Conservation (phyloP, 1,140 invertebrate species). For the Diprion similis region DNA sequence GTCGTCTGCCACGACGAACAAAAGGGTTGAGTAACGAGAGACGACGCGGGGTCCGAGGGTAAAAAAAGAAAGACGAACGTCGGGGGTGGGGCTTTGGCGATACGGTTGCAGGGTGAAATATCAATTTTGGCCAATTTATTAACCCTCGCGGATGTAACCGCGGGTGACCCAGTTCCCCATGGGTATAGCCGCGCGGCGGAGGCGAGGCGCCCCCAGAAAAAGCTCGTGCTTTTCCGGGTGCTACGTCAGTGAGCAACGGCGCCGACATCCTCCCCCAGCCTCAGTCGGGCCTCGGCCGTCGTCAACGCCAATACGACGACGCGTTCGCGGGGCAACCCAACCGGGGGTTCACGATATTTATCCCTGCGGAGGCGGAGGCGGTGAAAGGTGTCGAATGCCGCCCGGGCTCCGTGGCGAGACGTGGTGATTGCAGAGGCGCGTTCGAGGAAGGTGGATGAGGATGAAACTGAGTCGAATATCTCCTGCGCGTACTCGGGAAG, state of each 20-base stretch:
- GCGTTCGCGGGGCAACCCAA: constrained; percentile 28
- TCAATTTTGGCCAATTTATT: constrained; percentile 14
- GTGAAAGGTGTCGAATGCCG: constrained; percentile 29
- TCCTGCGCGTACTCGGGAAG: not conserved
- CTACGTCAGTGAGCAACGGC: constrained; percentile 56
- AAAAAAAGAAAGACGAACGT: no score
- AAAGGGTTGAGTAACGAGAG: no score
- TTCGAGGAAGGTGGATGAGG: no score
- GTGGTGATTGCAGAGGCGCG: not conserved
- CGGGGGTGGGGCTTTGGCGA: not conserved
- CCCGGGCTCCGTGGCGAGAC: constrained; percentile 21
- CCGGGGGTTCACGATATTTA: no score
- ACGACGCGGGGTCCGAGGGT: no score
- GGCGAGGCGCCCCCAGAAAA: constrained; percentile 38
- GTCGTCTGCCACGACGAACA: no score
- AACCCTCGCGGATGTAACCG: constrained; percentile 11
- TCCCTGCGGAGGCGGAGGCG: not conserved
- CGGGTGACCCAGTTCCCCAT: constrained; percentile 13
- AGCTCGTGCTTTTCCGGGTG: constrained; percentile 52
- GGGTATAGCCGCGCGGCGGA: not conserved
- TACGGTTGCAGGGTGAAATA: not conserved
- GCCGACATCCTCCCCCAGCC: constrained; percentile 39
- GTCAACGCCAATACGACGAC: constrained; percentile 58
- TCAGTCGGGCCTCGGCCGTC: constrained; percentile 60
- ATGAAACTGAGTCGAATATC: no score